Evolutionary conservation across 2,113 vertebrate genomes (phyloP).

Genomic region (Brachypodius melanocephalos): DNA sequence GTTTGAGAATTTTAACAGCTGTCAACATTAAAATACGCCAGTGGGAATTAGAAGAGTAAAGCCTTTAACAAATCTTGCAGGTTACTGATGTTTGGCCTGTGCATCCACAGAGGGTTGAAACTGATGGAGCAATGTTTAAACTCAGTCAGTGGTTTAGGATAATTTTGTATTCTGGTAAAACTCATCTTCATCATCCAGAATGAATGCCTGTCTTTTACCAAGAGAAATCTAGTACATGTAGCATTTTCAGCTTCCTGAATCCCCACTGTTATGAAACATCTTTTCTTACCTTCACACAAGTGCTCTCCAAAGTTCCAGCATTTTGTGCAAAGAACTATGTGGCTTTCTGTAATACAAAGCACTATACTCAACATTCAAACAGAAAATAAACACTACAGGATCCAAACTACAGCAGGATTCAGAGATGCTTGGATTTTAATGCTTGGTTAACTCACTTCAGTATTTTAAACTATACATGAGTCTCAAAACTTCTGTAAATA

Average conservation of each 20-base stretch:
- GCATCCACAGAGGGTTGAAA: constrained; percentile 54
- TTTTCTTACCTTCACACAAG: not conserved
- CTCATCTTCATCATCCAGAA: constrained; percentile 8
- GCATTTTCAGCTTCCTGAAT: not conserved
- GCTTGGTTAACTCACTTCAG: not conserved
- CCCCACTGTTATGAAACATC: not conserved
- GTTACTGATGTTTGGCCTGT: constrained; percentile 54
- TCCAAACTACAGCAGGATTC: not conserved
- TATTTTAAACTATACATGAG: not conserved
- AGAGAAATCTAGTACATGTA: not conserved
- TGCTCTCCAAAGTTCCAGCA: not conserved
- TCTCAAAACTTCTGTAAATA: not conserved
- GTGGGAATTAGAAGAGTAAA: constrained; percentile 62
- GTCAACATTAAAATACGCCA: constrained; percentile 68
- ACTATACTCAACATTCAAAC: not conserved
- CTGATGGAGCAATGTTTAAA: constrained; percentile 53
- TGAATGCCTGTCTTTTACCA: constrained; percentile 12
- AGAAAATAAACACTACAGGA: not conserved
- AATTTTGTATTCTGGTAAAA: constrained; percentile 46
- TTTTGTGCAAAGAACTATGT: not conserved
- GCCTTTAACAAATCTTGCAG: constrained; percentile 63
- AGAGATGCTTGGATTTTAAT: not conserved
- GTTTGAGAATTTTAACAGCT: constrained; percentile 70
- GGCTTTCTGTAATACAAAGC: not conserved
- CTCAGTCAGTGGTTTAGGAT: constrained; percentile 8